Base-by-base conservation (phyloP, 2,888 invertebrate species). In the Ptychoptera contaminata region DNA sequence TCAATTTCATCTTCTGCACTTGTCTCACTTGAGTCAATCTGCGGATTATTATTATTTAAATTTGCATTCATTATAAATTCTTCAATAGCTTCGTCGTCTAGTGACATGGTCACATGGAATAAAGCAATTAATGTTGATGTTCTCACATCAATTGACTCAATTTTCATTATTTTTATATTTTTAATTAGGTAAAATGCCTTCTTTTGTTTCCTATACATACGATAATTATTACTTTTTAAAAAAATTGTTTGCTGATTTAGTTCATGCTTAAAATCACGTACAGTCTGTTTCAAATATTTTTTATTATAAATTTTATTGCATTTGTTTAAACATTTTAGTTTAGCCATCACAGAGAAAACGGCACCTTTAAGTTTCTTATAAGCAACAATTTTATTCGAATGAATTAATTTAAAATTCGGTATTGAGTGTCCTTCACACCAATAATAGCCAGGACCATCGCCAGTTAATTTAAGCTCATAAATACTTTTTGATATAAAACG, bases 341-440 rank as follows among this genome's bases (percentile, higher is more conserved):
- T 9, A 5, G 15, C 15, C 10, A 37, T 12, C 6, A 16, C 16
- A 9, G 37, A 8, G 9, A 37, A 16, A 9, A 16, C 16, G 10
- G 49, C 45, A n/a, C 61, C 59, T 14, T 54, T 55, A 2, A 48
- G 51, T 14, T 56, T 48, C 46, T 58, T 59, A 11, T 67, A 68
- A 0, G 73, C 73, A 16, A 76, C 58, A 29, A 77, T 59, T 56
- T 60, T 71, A 10, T 69, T 58, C 0, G 76, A 71, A 45, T 57
- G 53, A 14, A 75, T 56, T 15, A 70, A 54, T n/a, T 67, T 58
- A 52, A 74, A 71, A 47, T 70, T 63, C 45, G 62, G 62, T 5
- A 71, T 67, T 1, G 56, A 56, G 51, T 74, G 72, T 1, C 72
- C 75, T 59, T 75, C 73, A 55, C 79, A 79, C 76, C 77, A 78